Percentiles rank a stretch among this genome's conserved stretches.
Conservation (phyloP, 2,797 vertebrate genomes). For the Ceyx erithaca region DNA sequence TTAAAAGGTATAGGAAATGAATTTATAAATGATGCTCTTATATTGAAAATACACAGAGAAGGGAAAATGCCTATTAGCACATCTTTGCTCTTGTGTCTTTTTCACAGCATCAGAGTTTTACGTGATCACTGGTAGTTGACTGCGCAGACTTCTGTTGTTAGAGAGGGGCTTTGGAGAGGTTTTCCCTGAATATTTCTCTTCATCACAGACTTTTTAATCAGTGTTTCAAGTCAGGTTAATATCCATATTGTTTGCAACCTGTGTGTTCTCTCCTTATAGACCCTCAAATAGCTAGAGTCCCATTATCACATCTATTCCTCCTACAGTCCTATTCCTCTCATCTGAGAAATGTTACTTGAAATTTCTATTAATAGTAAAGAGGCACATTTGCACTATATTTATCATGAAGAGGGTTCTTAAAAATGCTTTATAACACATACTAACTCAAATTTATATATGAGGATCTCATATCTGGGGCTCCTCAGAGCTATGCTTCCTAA, state of each 20-base stretch:
- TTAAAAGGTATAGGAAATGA: not conserved
- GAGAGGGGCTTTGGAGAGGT: not conserved
- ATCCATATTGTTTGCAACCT: constrained; percentile 16
- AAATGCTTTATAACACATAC: constrained; percentile 6
- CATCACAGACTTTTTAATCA: not conserved
- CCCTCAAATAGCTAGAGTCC: constrained; percentile 34
- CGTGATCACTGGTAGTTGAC: not conserved
- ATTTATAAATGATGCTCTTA: not conserved
- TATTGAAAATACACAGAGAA: not conserved
- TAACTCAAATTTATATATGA: constrained; percentile 2
- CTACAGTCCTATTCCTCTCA: not conserved
- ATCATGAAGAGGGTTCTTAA: constrained; percentile 9
- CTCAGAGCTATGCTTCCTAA: not conserved
- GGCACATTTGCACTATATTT: constrained; percentile 14
- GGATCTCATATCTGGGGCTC: not conserved
- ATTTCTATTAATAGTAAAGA: constrained; percentile 13
- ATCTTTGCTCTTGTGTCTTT: not conserved
- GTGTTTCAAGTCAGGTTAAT: not conserved
- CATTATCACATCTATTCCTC: constrained; percentile 51
- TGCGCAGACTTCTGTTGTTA: not conserved
- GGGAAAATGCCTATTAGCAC: not conserved
- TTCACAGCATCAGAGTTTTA: not conserved
- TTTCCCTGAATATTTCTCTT: constrained; percentile 15
- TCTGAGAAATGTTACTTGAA: constrained; percentile 13
- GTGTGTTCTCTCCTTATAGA: not conserved